Percentiles rank a stretch among this genome's conserved stretches.
phyloP scores from a whole-genome alignment of 1,140 invertebrate species.

The Caenorhabditis brenneri region DNA sequence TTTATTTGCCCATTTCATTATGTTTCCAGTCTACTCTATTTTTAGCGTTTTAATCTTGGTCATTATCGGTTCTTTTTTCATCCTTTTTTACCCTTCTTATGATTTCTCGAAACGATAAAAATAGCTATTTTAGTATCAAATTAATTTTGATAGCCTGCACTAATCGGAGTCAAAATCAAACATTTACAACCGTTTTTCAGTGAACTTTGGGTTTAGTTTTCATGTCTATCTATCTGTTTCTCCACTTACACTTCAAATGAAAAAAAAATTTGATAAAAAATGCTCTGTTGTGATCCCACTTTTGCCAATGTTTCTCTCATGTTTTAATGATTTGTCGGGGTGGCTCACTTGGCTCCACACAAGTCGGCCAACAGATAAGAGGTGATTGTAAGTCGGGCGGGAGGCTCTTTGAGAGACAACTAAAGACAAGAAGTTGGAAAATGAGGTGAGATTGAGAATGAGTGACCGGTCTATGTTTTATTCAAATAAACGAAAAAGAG shows the following conservation, averaged over 20 bases:
- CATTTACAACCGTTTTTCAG: neutral
- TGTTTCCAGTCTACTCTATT: neutral
- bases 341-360: constrained; percentile 8
- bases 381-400: constrained; percentile 18
- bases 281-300: neutral
- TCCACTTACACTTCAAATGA: neutral
- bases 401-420: neutral
- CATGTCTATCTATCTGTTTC: neutral
- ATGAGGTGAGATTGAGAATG: neutral
- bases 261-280: neutral
- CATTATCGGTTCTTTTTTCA: neutral
- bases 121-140: neutral
- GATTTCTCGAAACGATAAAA: neutral
- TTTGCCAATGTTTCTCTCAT: constrained; percentile 16
- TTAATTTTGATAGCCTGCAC: neutral
- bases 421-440: neutral
- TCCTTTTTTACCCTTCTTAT: neutral
- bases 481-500: constrained; percentile 1
- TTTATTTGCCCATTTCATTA: neutral
- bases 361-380: constrained; percentile 25
- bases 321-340: constrained; percentile 30
- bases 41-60: neutral
- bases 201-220: neutral
- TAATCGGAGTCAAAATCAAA: neutral
- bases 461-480: constrained; percentile 37